Evolutionary conservation across 1,140 invertebrate genomes (phyloP), one percentile per base, ranked within the genome.

Genomic region (Calliphora vicina): DNA sequence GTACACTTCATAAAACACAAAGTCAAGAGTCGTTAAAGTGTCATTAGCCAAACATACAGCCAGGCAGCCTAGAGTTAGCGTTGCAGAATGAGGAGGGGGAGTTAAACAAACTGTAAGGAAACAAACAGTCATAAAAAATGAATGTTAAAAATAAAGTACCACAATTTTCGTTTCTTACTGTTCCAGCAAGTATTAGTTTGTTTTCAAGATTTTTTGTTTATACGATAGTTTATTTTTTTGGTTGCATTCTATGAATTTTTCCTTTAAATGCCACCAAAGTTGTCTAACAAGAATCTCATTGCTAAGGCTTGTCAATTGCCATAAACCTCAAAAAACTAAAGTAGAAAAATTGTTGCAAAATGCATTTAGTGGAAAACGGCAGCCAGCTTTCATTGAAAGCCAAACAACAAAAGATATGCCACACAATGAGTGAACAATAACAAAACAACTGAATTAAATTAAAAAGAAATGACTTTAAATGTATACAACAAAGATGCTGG

Each of bases 21-120:
- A 83, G 76, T 82, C 82, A 83, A 80, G 76, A 80, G 82, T 83
- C 82, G 78, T 83, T 83, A 83, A 83, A 83, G 82, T 83, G 82
- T 81, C 82, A 83, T 83, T 83, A 83, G 61, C 82, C 82, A 20
- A 25, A 78, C 50, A 57, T 57, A 57, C 17, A 67, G 61, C 20
- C 61, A 25, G n/a, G 9, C 15, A 17, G 50, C 15, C 50, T 17
- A 57, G 50, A 0, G 50, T 1, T n/a, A 57, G 50, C 5, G 50
- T 1, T n/a, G n/a, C 50, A 57, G n/a, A 15, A 73, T 2, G 25
- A n/a, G 17, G 6, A 5, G 15, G 8, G 8, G 15, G n/a, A 57
- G 50, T 5, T 29, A 78, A 78, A 42, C 35, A 78, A 78, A 78
- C 74, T 78, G 35, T 45, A 23, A 23, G 17, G 27, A 42, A 73